A percentile compares a stretch with the other conserved stretches of the same genome.
These are phyloP conservation scores for Psittacula derbiana DNA, from an alignment of 2,797 vertebrate genomes.

Conservation along the genomic window DNA sequence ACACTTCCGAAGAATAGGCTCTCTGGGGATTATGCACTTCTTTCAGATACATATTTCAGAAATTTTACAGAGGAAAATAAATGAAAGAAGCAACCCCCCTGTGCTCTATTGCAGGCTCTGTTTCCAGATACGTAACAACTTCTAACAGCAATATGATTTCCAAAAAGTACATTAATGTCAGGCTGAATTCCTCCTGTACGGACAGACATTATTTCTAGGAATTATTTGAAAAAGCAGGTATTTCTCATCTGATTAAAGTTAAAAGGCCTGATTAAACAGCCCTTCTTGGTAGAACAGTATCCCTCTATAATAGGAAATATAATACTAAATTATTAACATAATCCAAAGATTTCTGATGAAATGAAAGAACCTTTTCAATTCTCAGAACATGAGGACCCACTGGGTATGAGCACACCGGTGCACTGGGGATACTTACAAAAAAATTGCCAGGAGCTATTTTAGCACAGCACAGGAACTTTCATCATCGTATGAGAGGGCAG, in stretches of 20 bases:
- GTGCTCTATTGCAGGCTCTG: neutral
- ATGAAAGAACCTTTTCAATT: neutral
- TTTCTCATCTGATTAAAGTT: neutral
- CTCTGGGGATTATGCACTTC: neutral
- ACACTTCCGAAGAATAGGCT: neutral
- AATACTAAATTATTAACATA: neutral
- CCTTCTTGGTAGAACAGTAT: neutral
- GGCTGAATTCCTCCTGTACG: neutral
- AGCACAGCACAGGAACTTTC: neutral
- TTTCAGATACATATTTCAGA: neutral
- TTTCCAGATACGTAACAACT: neutral
- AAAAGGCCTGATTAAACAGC: conserved; percentile 6
- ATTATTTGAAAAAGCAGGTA: neutral
- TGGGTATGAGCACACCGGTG: neutral
- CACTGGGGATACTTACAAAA: neutral
- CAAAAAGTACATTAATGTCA: neutral
- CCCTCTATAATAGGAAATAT: neutral
- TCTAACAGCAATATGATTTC: neutral
- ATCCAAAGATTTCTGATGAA: neutral
- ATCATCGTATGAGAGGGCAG: neutral
- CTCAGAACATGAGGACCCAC: neutral
- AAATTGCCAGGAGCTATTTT: neutral
- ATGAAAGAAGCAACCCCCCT: neutral
- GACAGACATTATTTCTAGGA: neutral
- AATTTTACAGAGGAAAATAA: neutral